Conservation (phyloP, 2,888 invertebrate species). For the Scrobipalpa atriplicella region DNA sequence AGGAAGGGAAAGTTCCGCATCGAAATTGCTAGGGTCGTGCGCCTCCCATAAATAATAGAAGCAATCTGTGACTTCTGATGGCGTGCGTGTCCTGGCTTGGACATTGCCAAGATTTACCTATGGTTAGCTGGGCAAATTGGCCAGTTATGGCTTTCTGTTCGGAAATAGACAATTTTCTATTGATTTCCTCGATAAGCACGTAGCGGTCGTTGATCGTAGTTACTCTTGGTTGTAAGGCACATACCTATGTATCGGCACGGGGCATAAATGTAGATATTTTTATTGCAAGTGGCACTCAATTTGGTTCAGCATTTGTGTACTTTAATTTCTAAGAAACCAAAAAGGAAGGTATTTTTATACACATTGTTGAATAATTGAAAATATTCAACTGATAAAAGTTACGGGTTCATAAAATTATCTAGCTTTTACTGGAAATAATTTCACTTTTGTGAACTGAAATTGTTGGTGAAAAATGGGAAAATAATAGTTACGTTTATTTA, state of each 20-base stretch:
- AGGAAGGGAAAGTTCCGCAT: constrained; percentile 69
- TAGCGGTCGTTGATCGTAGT: neutral
- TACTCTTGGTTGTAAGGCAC: neutral
- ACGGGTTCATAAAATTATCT: too few relatives aligned
- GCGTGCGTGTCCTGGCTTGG: constrained; percentile 32
- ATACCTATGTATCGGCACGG: neutral
- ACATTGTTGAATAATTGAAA: too few relatives aligned
- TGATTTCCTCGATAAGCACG: constrained; percentile 9
- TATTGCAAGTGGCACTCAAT: too few relatives aligned
- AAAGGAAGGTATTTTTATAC: too few relatives aligned
- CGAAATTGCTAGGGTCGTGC: constrained; percentile 74
- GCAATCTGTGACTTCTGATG: constrained; percentile 68
- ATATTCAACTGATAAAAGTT: too few relatives aligned
- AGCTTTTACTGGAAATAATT: too few relatives aligned
- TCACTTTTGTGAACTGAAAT: too few relatives aligned
- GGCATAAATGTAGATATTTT: neutral
- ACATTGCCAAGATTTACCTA: constrained; percentile 17
- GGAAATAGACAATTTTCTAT: constrained; percentile 21
- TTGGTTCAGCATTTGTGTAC: too few relatives aligned
- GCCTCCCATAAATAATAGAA: constrained; percentile 76
- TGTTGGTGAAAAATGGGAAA: too few relatives aligned
- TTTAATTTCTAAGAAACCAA: too few relatives aligned
- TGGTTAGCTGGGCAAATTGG: constrained; percentile 28
- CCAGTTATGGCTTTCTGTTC: constrained; percentile 22
- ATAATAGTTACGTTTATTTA: too few relatives aligned